Evolutionary conservation across 1,140 invertebrate species (phyloP).

Genomic region (Atta cephalotes): DNA sequence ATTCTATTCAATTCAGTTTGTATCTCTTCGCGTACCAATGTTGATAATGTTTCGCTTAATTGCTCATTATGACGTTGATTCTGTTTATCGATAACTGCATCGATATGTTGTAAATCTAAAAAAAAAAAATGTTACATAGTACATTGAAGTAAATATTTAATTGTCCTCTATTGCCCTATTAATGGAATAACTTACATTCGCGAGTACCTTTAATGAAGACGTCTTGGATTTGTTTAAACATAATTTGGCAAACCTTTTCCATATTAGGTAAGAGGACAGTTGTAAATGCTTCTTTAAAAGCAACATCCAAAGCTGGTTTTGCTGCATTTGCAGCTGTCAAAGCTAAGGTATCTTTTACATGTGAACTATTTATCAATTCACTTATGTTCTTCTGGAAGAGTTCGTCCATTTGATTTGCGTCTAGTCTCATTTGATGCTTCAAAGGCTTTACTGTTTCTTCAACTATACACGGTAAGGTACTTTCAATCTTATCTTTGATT

Average conservation of each 20-base stretch:
- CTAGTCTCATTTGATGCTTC: constrained; percentile 90
- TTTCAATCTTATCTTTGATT: constrained; percentile 90
- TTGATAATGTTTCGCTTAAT: constrained; percentile 79
- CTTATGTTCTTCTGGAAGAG: constrained; percentile 92
- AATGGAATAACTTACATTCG: constrained; percentile 91
- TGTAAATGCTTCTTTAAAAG: constrained; percentile 92
- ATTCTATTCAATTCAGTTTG: constrained; percentile 81
- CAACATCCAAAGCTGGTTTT: constrained; percentile 89
- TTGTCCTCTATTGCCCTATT: neutral
- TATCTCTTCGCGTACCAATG: constrained; percentile 80
- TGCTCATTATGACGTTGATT: constrained; percentile 81
- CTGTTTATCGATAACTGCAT: constrained; percentile 79
- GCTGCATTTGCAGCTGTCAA: constrained; percentile 89
- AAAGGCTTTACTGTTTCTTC: constrained; percentile 90
- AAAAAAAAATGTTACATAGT: constrained; percentile 42
- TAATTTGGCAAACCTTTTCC: constrained; percentile 93
- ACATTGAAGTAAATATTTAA: constrained; percentile 10
- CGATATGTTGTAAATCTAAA: constrained; percentile 82
- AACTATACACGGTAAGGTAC: constrained; percentile 88
- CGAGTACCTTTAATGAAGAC: constrained; percentile 94
- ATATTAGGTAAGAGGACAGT: constrained; percentile 92
- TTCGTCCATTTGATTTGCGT: constrained; percentile 92
- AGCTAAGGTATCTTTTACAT: constrained; percentile 91
- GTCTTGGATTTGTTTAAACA: constrained; percentile 95
- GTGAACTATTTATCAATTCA: constrained; percentile 91